These are phyloP conservation scores for Protomyctophum bolini DNA, from an alignment of 2,113 vertebrate species.

Conservation along the genomic window DNA sequence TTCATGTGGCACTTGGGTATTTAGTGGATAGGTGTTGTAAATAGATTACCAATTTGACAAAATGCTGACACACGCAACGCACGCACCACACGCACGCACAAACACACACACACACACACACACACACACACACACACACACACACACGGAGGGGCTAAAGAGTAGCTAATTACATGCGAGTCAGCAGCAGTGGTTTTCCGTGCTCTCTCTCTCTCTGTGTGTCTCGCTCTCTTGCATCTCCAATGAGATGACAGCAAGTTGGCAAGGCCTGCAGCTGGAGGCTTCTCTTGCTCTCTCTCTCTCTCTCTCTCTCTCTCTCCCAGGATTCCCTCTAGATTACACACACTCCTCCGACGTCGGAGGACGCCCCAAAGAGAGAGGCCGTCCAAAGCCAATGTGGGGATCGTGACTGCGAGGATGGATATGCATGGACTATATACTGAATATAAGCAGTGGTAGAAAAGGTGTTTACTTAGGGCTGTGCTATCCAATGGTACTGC, in stretches of 20 bases:
- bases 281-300: slow-evolving; percentile 51
- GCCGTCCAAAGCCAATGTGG: slow-evolving; percentile 24
- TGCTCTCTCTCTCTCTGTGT: slow-evolving; percentile 33
- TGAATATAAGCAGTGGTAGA: not conserved
- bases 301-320: slow-evolving; percentile 41
- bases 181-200: slow-evolving; percentile 60
- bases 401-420: slow-evolving; percentile 22
- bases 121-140: slow-evolving; percentile 18
- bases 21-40: not conserved
- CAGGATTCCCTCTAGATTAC: slow-evolving; percentile 70
- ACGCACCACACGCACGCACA: not conserved
- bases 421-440: slow-evolving; percentile 23
- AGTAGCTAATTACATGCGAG: slow-evolving; percentile 66
- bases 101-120: slow-evolving; percentile 7
- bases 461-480: too few relatives aligned
- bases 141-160: slow-evolving; percentile 15
- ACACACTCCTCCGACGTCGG: slow-evolving; percentile 44
- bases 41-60: slow-evolving; percentile 15
- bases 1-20: not conserved
- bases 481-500: too few relatives aligned
- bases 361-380: slow-evolving; percentile 11
- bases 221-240: slow-evolving; percentile 56
- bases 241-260: slow-evolving; percentile 72
- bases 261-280: slow-evolving; percentile 68
- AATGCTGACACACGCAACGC: not conserved